A percentile compares a stretch with the other conserved stretches of the same genome.
These are phyloP conservation scores for Raphicerus campestris DNA, from an alignment of 2,113 vertebrate species.

Conservation along the genomic window DNA sequence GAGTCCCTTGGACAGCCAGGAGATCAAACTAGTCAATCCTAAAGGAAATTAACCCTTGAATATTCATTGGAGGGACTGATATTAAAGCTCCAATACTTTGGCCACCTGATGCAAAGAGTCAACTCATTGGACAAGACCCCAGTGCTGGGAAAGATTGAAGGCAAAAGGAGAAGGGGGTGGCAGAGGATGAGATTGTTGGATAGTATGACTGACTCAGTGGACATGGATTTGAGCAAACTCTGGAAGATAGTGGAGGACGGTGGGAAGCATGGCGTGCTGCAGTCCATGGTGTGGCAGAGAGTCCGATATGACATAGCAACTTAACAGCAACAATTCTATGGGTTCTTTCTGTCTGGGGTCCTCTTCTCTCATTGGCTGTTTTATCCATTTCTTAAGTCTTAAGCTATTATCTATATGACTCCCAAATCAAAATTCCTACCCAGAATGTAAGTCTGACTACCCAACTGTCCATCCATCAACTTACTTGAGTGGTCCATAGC, in stretches of 20 bases:
- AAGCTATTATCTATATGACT: not conserved
- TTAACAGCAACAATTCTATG: not conserved
- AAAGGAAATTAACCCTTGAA: not conserved
- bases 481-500: not conserved
- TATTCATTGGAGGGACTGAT: not conserved
- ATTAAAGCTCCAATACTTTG: not conserved
- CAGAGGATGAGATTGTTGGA: not conserved
- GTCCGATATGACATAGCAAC: rapidly evolving
- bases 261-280: not conserved
- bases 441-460: not conserved
- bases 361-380: not conserved
- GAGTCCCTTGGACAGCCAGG: not conserved
- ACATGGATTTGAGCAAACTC: not conserved
- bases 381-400: not conserved
- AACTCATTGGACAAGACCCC: not conserved
- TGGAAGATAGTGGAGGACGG: not conserved
- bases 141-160: not conserved
- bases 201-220: not conserved
- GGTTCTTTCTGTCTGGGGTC: not conserved
- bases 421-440: not conserved
- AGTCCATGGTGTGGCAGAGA: not conserved
- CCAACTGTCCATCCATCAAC: not conserved
- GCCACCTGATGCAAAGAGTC: not conserved
- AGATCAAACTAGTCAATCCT: not conserved
- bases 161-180: not conserved